phyloP scores from a whole-genome alignment of 1,140 invertebrate genomes.

The Trichonephila clavata region DNA sequence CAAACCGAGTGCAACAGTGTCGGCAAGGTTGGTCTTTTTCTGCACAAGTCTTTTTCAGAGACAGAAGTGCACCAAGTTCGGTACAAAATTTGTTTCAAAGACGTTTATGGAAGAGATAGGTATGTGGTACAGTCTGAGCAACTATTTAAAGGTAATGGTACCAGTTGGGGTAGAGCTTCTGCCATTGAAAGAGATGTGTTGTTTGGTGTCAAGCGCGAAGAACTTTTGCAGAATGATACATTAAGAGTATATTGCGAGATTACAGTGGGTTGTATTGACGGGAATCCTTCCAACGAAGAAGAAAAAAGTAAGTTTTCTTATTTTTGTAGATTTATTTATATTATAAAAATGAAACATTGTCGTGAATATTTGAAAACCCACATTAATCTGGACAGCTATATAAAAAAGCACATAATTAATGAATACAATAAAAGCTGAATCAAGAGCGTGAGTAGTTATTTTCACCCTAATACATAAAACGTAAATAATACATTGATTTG shows the following conservation, averaged over 20 bases:
- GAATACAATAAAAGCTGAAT: too few species aligned
- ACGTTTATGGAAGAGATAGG: constrained; percentile 10
- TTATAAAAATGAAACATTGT: too few species aligned
- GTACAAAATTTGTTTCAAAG: constrained; percentile 2
- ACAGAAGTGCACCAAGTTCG: background rate
- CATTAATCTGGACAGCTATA: too few species aligned
- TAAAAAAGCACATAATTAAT: too few species aligned
- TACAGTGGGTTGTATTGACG: background rate
- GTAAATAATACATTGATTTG: too few species aligned
- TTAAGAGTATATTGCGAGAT: constrained; percentile 7
- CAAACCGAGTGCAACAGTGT: constrained; percentile 16
- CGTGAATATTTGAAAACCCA: too few species aligned
- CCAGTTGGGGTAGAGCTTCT: constrained; percentile 17
- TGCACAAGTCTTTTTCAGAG: background rate
- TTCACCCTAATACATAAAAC: too few species aligned
- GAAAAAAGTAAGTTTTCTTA: background rate
- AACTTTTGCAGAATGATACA: background rate
- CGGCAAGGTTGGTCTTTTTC: background rate
- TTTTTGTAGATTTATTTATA: too few species aligned
- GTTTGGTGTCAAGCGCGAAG: background rate
- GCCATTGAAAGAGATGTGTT: constrained; percentile 3
- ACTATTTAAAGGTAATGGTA: constrained; percentile 29
- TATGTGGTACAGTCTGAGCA: background rate
- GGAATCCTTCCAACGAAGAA: background rate
- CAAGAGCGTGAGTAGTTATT: too few species aligned